Conservation (phyloP, 2,888 invertebrate genomes). For the Orthosia incerta region DNA sequence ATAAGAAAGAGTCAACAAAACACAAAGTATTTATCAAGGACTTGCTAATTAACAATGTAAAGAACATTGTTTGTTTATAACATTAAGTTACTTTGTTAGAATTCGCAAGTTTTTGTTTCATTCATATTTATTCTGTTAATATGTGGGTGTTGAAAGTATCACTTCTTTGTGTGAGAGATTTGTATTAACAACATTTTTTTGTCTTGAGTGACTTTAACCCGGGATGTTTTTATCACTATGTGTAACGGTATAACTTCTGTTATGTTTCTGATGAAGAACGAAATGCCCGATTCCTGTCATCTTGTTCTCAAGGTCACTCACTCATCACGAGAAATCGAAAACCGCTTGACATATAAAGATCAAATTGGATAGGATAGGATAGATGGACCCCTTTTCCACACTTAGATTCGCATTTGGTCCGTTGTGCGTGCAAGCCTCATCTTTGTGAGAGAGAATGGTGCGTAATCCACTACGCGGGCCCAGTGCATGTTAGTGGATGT, state of each 20-base stretch:
- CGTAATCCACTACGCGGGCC: too few species aligned
- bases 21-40: slow-evolving; percentile 42
- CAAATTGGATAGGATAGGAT: too few species aligned
- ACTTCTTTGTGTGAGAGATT: slow-evolving; percentile 38
- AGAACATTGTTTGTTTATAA: slow-evolving; percentile 34
- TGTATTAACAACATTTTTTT: slow-evolving; percentile 12
- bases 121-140: slow-evolving; percentile 50
- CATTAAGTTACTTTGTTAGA: slow-evolving; percentile 44
- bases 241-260: neutral
- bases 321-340: too few species aligned
- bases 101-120: slow-evolving; percentile 57
- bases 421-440: too few species aligned
- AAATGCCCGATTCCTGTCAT: neutral
- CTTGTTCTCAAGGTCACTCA: too few species aligned
- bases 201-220: neutral
- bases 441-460: too few species aligned
- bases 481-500: too few species aligned
- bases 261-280: neutral
- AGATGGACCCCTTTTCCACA: too few species aligned
- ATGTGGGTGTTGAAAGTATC: slow-evolving; percentile 58
- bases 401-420: too few species aligned
- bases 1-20: slow-evolving; percentile 8
- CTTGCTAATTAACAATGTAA: slow-evolving; percentile 49
- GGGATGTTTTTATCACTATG: neutral
- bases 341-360: too few species aligned